These are phyloP conservation scores for Sarcophaga bullata DNA, from an alignment of 1,140 invertebrate genomes.

Conservation along the genomic window DNA sequence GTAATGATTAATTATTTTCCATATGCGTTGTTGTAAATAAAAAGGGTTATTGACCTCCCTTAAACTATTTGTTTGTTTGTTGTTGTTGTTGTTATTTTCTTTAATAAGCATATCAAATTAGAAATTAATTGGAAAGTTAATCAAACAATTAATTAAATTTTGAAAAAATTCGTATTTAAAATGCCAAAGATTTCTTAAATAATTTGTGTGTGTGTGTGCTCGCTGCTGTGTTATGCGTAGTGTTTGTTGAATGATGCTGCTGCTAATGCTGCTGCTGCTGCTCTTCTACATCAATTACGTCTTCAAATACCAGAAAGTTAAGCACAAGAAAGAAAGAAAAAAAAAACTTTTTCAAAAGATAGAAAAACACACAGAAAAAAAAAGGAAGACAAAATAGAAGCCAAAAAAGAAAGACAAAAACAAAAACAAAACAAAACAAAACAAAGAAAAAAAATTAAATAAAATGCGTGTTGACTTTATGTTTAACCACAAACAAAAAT, in stretches of 20 bases:
- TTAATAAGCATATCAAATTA: background rate
- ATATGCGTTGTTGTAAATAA: too few relatives aligned
- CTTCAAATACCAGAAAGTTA: background rate
- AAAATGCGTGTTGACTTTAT: constrained; percentile 12
- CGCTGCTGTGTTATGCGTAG: too few relatives aligned
- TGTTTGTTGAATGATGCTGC: too few relatives aligned
- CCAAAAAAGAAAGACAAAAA: background rate
- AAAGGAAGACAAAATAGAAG: too few relatives aligned
- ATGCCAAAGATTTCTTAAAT: background rate
- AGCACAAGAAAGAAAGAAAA: background rate
- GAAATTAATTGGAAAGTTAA: background rate
- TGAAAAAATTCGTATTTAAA: background rate
- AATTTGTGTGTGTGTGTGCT: too few relatives aligned
- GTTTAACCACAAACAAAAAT: constrained; percentile 25
- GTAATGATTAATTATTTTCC: too few relatives aligned
- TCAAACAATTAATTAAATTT: constrained; percentile 7
- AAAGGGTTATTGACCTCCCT: too few relatives aligned
- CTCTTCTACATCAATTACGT: background rate
- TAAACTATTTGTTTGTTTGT: too few relatives aligned
- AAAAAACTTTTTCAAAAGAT: background rate
- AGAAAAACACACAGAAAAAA: background rate
- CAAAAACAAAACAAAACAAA: background rate
- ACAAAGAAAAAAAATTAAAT: background rate
- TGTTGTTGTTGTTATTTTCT: too few relatives aligned
- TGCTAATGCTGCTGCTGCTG: too few relatives aligned